These are phyloP conservation scores for Suncus etruscus DNA, from an alignment of 2,113 vertebrate species.

Conservation along the genomic window DNA sequence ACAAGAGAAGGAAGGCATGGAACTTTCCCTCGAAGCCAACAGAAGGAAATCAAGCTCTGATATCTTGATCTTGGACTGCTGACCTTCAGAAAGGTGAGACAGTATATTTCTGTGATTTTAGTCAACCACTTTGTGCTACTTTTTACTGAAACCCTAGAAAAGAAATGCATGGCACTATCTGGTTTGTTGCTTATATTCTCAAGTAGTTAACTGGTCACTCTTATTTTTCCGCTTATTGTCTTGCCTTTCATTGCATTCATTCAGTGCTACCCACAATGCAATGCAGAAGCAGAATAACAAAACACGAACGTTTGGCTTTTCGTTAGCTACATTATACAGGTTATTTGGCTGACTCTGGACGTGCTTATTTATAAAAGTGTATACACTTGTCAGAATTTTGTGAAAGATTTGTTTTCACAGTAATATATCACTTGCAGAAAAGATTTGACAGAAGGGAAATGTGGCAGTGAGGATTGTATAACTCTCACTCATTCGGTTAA, in stretches of 20 bases:
- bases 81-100: neutral
- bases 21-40: neutral
- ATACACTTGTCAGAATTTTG: neutral
- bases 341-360: neutral
- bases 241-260: neutral
- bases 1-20: neutral
- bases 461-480: neutral
- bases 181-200: neutral
- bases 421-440: constrained; percentile 3
- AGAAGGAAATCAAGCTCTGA: neutral
- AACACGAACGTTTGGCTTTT: neutral
- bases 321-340: neutral
- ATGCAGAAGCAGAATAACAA: neutral
- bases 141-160: neutral
- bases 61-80: neutral
- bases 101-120: neutral
- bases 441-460: neutral
- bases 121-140: neutral
- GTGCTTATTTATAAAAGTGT: neutral
- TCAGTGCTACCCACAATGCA: neutral
- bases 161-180: neutral
- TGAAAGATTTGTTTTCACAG: neutral
- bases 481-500: neutral
- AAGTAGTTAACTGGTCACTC: neutral
- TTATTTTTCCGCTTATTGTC: neutral